A percentile compares a stretch with the other conserved stretches of the same genome.
phyloP scores from a whole-genome alignment of 2,888 invertebrate genomes.

The Melikaiella ostensackeni region DNA sequence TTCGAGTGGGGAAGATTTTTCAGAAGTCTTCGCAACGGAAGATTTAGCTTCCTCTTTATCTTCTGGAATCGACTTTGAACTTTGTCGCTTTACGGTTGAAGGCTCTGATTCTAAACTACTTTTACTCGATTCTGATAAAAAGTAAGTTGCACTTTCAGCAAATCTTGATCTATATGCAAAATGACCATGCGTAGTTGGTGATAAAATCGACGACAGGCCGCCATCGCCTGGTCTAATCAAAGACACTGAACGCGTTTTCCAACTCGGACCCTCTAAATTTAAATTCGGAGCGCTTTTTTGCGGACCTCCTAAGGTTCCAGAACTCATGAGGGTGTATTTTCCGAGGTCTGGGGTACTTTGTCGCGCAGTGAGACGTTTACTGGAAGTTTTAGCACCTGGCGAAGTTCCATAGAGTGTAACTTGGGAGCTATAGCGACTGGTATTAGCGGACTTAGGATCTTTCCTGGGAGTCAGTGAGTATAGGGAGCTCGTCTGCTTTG shows the following conservation, averaged over 20 bases:
- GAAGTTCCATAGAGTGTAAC: slow-evolving; percentile 62
- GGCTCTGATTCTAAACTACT: slow-evolving; percentile 54
- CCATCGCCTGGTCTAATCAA: slow-evolving; percentile 22
- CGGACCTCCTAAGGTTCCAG: slow-evolving; percentile 58
- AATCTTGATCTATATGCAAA: slow-evolving; percentile 64
- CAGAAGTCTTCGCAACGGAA: slow-evolving; percentile 31
- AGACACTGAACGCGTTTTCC: slow-evolving; percentile 52
- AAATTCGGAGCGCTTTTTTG: slow-evolving; percentile 68
- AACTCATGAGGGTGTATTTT: slow-evolving; percentile 57
- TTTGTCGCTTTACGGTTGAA: slow-evolving; percentile 30
- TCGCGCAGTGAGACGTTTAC: slow-evolving; percentile 55
- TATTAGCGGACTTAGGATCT: slow-evolving; percentile 53
- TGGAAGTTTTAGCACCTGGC: slow-evolving; percentile 60
- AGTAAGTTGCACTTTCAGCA: slow-evolving; percentile 65
- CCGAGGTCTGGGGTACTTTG: slow-evolving; percentile 63
- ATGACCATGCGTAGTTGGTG: slow-evolving; percentile 56
- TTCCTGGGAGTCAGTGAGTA: slow-evolving; percentile 63
- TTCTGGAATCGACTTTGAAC: slow-evolving; percentile 16
- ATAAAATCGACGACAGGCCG: slow-evolving; percentile 48
- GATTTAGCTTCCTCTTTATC: slow-evolving; percentile 1
- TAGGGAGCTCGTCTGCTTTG: slow-evolving; percentile 63
- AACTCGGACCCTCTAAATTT: slow-evolving; percentile 54
- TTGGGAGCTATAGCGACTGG: slow-evolving; percentile 64
- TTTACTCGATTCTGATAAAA: slow-evolving; percentile 64
- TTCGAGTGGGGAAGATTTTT: slow-evolving; percentile 58